A percentile compares a stretch with the other conserved stretches of the same genome.
Conservation (phyloP, 2,113 vertebrate genomes). For the Amblyopsis rosae region DNA sequence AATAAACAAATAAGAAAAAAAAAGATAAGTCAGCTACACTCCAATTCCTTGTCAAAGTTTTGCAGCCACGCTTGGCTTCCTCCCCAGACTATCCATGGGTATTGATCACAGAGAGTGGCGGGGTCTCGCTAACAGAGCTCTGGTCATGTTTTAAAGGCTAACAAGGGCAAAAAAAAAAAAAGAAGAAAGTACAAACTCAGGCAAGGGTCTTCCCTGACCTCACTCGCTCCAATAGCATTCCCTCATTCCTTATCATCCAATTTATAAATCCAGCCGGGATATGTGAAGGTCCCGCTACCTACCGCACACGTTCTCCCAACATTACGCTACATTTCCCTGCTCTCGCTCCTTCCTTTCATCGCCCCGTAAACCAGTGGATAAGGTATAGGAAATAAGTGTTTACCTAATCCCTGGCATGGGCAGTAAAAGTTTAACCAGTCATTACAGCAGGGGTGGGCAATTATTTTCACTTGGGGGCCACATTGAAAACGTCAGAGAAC, state of each 20-base stretch:
- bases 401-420: no score
- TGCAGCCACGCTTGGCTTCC: conserved; percentile 55
- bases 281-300: conserved; percentile 8
- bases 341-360: background rate
- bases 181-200: conserved; percentile 32
- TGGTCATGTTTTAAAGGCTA: conserved; percentile 59
- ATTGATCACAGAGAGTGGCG: conserved; percentile 51
- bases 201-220: conserved; percentile 53
- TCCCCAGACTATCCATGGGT: conserved; percentile 36
- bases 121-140: conserved; percentile 49
- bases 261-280: conserved; percentile 55
- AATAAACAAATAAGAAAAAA: conserved; percentile 2
- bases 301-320: background rate
- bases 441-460: no score
- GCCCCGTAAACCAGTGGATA: conserved; percentile 2
- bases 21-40: conserved; percentile 1
- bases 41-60: conserved; percentile 26
- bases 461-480: no score
- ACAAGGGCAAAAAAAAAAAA: conserved; percentile 71
- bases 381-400: no score
- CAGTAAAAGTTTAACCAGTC: no score
- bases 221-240: conserved; percentile 51
- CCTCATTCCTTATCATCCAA: conserved; percentile 61
- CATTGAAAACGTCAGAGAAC: no score
- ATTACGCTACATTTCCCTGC: background rate